Conservation (phyloP, 2,797 vertebrate species). For the Semotilus atromaculatus region DNA sequence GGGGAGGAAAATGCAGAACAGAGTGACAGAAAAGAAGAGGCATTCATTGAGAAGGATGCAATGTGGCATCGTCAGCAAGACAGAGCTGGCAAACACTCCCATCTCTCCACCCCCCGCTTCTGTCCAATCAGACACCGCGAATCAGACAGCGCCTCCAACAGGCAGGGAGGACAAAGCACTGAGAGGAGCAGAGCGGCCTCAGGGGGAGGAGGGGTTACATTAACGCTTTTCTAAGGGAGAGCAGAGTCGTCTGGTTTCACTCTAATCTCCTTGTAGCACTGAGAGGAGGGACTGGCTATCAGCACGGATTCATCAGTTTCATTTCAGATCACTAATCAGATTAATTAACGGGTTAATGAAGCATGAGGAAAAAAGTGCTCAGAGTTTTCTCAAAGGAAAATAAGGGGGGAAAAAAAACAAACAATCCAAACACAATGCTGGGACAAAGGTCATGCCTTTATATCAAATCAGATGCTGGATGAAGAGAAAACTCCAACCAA, state of each 20-base stretch:
- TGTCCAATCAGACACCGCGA: slow-evolving; percentile 41
- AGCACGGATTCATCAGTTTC: slow-evolving; percentile 59
- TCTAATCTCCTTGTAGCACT: slow-evolving; percentile 58
- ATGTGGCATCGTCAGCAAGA: slow-evolving; percentile 77
- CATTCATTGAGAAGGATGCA: slow-evolving; percentile 74
- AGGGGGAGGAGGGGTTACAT: slow-evolving; percentile 43
- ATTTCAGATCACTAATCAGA: slow-evolving; percentile 54
- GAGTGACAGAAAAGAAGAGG: slow-evolving; percentile 64
- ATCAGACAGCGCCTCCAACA: slow-evolving; percentile 61
- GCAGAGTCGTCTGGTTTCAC: slow-evolving; percentile 48
- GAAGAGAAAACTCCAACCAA: slow-evolving; percentile 71
- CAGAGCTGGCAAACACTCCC: slow-evolving; percentile 73
- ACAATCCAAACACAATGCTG: slow-evolving; percentile 56
- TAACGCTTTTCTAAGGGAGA: slow-evolving; percentile 54
- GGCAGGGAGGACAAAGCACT: slow-evolving; percentile 56
- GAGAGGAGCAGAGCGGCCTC: slow-evolving; percentile 56
- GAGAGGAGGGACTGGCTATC: slow-evolving; percentile 59
- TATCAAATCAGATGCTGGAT: slow-evolving; percentile 50
- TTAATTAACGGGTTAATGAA: slow-evolving; percentile 45
- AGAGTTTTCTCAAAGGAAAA: slow-evolving; percentile 66
- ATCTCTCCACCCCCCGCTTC: slow-evolving; percentile 47
- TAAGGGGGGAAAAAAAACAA: slow-evolving; percentile 6
- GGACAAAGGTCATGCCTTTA: slow-evolving; percentile 58
- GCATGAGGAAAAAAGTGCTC: slow-evolving; percentile 64
- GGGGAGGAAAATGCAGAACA: slow-evolving; percentile 63